Conservation (phyloP, 2,797 vertebrate genomes). For the Australoheros facetus region DNA sequence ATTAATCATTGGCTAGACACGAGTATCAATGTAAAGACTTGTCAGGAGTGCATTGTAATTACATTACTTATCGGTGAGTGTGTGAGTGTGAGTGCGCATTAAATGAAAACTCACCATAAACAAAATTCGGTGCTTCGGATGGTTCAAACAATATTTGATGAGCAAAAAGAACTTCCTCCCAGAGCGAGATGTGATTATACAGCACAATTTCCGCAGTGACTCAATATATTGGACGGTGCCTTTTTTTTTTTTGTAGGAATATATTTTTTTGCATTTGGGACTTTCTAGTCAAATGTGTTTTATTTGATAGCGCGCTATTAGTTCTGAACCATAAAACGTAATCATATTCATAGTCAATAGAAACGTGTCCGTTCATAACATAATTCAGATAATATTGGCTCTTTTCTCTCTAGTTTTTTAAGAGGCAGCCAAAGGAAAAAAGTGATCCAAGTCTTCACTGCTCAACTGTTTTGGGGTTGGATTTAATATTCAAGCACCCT, state of each 20-base stretch:
- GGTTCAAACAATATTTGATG: slow-evolving; percentile 40
- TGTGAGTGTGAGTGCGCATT: neutral
- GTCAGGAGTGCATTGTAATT: slow-evolving; percentile 72
- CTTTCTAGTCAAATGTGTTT: slow-evolving; percentile 68
- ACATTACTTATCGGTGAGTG: slow-evolving; percentile 38
- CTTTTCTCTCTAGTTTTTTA: slow-evolving; percentile 54
- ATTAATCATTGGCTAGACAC: slow-evolving; percentile 76
- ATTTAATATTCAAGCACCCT: slow-evolving; percentile 53
- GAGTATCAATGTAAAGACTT: slow-evolving; percentile 67
- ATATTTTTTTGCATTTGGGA: slow-evolving; percentile 60
- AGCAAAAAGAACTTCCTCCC: slow-evolving; percentile 33
- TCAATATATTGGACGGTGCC: slow-evolving; percentile 45
- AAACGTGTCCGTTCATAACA: slow-evolving; percentile 56
- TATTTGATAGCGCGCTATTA: slow-evolving; percentile 67
- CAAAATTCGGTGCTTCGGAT: slow-evolving; percentile 8
- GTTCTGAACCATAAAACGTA: slow-evolving; percentile 69
- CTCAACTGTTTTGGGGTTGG: slow-evolving; percentile 54
- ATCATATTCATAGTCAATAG: slow-evolving; percentile 72
- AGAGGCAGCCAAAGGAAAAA: neutral
- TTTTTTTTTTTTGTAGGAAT: slow-evolving; percentile 23
- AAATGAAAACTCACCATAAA: slow-evolving; percentile 40
- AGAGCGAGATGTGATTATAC: slow-evolving; percentile 56
- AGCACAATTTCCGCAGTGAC: slow-evolving; percentile 45
- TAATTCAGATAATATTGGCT: slow-evolving; percentile 73
- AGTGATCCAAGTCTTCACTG: slow-evolving; percentile 33